phyloP scores from a whole-genome alignment of 2,797 vertebrate species.

The Falco peregrinus region DNA sequence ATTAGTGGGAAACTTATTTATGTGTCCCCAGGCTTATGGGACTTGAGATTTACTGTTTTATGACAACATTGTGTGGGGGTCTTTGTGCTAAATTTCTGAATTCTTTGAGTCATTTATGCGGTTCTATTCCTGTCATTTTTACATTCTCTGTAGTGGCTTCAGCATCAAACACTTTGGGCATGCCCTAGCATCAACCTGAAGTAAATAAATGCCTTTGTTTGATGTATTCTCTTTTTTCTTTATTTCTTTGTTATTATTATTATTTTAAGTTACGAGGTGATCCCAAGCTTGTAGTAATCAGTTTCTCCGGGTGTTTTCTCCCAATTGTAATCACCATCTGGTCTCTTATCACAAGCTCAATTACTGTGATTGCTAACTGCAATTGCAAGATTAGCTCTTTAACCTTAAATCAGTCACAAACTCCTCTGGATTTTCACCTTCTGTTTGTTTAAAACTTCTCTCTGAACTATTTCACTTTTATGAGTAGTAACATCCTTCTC shows the following conservation, averaged over 20 bases:
- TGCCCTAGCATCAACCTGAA: neutral
- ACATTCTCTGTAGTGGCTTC: neutral
- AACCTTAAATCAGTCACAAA: constrained; percentile 31
- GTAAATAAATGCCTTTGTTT: neutral
- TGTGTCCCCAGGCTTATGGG: neutral
- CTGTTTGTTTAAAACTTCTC: constrained; percentile 42
- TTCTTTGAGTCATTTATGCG: neutral
- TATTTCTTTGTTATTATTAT: neutral
- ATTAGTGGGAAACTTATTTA: neutral
- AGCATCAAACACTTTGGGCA: neutral
- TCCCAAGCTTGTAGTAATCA: neutral
- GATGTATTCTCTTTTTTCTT: neutral
- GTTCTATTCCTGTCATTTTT: neutral
- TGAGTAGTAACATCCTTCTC: neutral
- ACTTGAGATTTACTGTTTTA: neutral
- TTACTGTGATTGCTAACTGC: constrained; percentile 17
- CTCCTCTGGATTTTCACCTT: constrained; percentile 24
- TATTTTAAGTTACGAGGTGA: neutral
- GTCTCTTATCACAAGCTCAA: neutral
- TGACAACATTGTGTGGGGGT: neutral
- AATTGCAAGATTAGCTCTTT: constrained; percentile 35
- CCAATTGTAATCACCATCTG: constrained; percentile 35
- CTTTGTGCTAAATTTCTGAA: neutral
- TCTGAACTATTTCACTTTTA: constrained; percentile 30
- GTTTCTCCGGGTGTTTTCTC: constrained; percentile 8